Evolutionary conservation across 2,113 vertebrate species (phyloP), one percentile per base, ranked within the genome.

Genomic region (Thomomys bottae): DNA sequence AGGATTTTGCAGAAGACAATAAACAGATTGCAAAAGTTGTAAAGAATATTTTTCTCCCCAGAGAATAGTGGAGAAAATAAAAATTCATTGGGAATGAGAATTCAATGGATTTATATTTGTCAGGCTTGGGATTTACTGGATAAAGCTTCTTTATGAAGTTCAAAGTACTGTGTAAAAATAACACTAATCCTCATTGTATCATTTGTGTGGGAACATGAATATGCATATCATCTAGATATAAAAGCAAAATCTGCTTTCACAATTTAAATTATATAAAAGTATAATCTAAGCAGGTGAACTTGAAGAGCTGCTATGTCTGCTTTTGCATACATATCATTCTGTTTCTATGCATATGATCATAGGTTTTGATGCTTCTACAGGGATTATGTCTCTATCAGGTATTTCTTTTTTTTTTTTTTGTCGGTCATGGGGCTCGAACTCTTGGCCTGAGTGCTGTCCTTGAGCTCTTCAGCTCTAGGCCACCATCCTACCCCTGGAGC

Each of bases 41-140:
- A 59, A 76, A 36, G 68, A 61, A 57, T 61, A 49, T 76, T 54
- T 21, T 21, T n/a, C 36, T 24, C 17, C 6, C 26, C 6, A 12
- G 26, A 84, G 17, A 93, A 91, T 61, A 67, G 68, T 72, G 24
- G 59, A 84, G 72, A 85, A 90, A 90, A 84, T 68, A 79, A 90
- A 93, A 88, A 83, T 87, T 89, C 20, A 30, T 83, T 84, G 78
- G 61, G 40, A 45, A 89, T 10, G 34, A 70, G 8, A 11, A 36
- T 77, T 89, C 59, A 68, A 1, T 66, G 49, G 64, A 66, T 67
- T 71, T 83, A 57, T 87, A 30, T 61, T 95, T 38, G 76, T 59
- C n/a, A 42, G 24, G 64, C 30, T 71, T 71, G 38, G 30, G 17
- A 4, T 75, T 92, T 78, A 17, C 30, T 49, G 78, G 75, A 28